phyloP scores from a whole-genome alignment of 2,888 invertebrate species.

The Chironomus riparius region DNA sequence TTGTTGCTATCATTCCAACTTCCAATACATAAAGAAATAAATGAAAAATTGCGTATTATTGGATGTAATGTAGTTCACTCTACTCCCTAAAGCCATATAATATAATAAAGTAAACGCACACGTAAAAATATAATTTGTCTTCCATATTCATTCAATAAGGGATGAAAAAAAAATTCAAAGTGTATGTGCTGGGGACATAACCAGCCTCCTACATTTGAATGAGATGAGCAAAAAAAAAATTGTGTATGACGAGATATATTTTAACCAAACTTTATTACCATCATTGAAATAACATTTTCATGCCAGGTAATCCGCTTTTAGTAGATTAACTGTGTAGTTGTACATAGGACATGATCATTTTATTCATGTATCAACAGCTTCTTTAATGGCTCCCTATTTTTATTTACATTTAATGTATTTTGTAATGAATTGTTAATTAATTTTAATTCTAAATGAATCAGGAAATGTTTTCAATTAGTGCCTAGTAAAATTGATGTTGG shows the following conservation, averaged over 20 bases:
- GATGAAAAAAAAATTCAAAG: background rate
- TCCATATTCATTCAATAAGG: background rate
- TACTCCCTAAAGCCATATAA: background rate
- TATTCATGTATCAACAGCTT: too few relatives aligned
- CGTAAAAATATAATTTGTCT: background rate
- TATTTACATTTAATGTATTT: too few relatives aligned
- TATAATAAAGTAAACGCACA: background rate
- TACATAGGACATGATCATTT: too few relatives aligned
- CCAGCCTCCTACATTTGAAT: background rate
- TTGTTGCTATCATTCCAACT: background rate
- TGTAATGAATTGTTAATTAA: too few relatives aligned
- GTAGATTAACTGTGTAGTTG: background rate
- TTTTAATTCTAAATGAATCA: too few relatives aligned
- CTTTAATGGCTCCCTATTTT: too few relatives aligned
- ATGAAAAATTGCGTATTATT: background rate
- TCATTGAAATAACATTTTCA: background rate
- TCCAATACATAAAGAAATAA: background rate
- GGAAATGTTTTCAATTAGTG: too few relatives aligned
- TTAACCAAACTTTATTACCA: background rate
- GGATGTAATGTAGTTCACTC: background rate
- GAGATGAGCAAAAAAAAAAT: background rate
- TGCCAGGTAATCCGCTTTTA: constrained; percentile 3
- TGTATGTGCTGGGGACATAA: too few relatives aligned
- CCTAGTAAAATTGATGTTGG: too few relatives aligned
- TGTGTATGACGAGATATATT: background rate